Base-by-base conservation (phyloP, 2,797 vertebrate species). In the Rhynchotus rufescens region DNA sequence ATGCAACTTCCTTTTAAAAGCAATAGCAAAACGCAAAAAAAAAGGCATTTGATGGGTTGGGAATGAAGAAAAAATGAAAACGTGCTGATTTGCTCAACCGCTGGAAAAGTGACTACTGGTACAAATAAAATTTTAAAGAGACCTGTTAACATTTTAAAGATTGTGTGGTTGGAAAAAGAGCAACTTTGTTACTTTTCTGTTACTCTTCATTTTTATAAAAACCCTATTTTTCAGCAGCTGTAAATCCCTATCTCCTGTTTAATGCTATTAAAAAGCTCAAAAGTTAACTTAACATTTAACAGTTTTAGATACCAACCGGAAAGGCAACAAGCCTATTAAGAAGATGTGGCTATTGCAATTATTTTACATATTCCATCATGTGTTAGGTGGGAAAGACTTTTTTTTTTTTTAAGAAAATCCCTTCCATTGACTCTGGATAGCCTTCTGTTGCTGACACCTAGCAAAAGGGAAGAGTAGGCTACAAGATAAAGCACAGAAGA, bases 91-190 rank as follows among this genome's bases (percentile, higher is more conserved):
- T 86, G 79, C 44, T 80, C 64, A 86, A 80, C 90, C 94, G 83
- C 91, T 95, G 92, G 93, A 89, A 94, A 96, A 95, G 83, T 44
- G 40, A 88, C 81, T 83, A 22, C 30, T 84, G 60, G 62, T 65
- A 77, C 49, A 88, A 95, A 88, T 83, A 91, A 78, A 90, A 40
- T 9, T 17, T 78, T 2, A 6, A 67, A 92, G 87, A 66, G 23
- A n/a, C 15, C 36, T 66, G 62, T 81, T 84, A 93, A 83, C 77
- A 52, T 90, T 95, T 96, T 84, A 78, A 95, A 92, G 72, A 89
- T 49, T 56, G 32, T 57, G 14, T 72, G 40, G 38, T 61, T 95
- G 86, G 86, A 13, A 44, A 62, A 61, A 38, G 42, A 38, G 42
- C 65, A 10, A 6, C 34, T 84, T 88, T 90, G 9, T 56, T 54